phyloP scores from a whole-genome alignment of 2,888 invertebrate genomes.

The Caenorhabditis sp. region DNA sequence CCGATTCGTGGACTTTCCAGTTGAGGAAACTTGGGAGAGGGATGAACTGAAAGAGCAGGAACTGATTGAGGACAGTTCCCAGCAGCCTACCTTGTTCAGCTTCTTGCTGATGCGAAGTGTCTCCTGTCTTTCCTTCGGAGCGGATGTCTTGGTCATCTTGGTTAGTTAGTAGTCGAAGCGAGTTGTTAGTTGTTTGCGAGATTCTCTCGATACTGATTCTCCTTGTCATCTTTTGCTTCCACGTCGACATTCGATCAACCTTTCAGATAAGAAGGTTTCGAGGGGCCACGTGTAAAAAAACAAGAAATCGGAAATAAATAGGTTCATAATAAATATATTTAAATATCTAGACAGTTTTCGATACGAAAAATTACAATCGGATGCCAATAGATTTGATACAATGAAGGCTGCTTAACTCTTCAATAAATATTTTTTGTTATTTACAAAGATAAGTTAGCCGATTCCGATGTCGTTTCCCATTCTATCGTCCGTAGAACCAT shows the following conservation, averaged over 20 bases:
- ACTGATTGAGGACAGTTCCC: neutral
- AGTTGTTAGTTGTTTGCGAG: conserved; percentile 19
- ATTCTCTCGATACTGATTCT: conserved; percentile 40
- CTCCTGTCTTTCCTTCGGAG: conserved; percentile 21
- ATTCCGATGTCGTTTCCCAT: conserved; percentile 14
- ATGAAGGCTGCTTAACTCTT: too few species aligned
- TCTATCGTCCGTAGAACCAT: conserved; percentile 12
- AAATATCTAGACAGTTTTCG: neutral
- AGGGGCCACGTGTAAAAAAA: neutral
- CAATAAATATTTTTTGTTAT: too few species aligned
- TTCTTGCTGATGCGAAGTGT: conserved; percentile 38
- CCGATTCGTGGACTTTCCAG: conserved; percentile 48
- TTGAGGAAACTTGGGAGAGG: conserved; percentile 38
- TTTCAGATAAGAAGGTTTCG: neutral
- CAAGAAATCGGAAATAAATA: too few species aligned
- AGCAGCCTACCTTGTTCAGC: conserved; percentile 40
- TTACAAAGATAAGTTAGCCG: neutral
- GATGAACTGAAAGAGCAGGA: conserved; percentile 39
- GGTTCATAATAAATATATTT: too few species aligned
- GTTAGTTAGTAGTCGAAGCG: conserved; percentile 51
- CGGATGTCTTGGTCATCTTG: conserved; percentile 18
- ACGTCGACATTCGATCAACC: conserved; percentile 24
- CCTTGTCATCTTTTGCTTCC: neutral
- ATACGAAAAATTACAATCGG: neutral
- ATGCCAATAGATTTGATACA: too few species aligned